Evolutionary conservation across 2,888 invertebrate genomes (phyloP), one percentile per base, ranked within the genome.

Genomic region (Malthinus seriepunctatus): DNA sequence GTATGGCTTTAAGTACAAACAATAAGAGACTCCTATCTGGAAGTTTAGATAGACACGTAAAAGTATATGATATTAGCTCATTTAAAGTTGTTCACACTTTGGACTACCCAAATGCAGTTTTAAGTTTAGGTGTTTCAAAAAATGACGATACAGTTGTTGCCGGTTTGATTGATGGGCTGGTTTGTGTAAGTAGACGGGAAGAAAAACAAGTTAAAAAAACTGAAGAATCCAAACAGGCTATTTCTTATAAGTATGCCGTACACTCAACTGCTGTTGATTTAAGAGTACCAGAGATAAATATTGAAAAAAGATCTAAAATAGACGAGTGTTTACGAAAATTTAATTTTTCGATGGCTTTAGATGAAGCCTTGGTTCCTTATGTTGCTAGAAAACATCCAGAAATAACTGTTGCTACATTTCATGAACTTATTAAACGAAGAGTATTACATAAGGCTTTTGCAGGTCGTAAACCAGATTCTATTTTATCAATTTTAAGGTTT

Each of bases 31-130:
- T 98, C 12, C 78, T 97, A 68, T 95, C 97, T 0, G 94, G 91
- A 1, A 93, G 95, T 2, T 81, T 98, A 54, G 98, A 99, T 77
- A 87, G 93, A 63, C 95, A 95, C 80, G 90, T 97, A 0, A 97
- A 96, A 80, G 86, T 97, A 64, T 95, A 94, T 78, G 96, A 97
- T 75, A 83, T 93, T 32, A 84, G 88, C 32, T 89, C 89, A 1
- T 97, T 93, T 76, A 89, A 92, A 80, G 86, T 89, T 2, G 90
- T 96, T 1, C 93, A 97, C 71, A 93, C 92, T 8, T 82, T 97
- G 56, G 90, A 92, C 74, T 96, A 92, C 76, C 92, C 97, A 0
- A 94, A 95, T 78, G 89, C 95, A 9, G 86, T 99, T 42, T 82
- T 97, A 32, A 94, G 94, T 77, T 81, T 97, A 73, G 95, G 88